Base-by-base conservation (phyloP, 1,140 invertebrate species). In the Ruditapes philippinarum region DNA sequence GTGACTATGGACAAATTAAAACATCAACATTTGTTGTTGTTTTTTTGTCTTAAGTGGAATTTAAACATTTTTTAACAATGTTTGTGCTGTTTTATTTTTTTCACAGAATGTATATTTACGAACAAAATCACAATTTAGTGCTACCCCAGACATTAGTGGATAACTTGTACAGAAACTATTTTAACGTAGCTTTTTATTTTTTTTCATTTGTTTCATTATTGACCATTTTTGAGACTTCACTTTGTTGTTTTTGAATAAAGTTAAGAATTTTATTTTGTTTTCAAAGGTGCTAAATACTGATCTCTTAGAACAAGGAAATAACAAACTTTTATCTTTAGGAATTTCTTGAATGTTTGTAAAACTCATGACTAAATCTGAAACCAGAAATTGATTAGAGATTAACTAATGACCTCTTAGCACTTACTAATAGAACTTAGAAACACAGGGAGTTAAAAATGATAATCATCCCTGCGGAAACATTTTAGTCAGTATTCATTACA, bases 251-350 rank as follows among this genome's bases (percentile, higher is more conserved):
- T 45, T 45, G n/a, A n/a, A n/a, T 62, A 62, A 28, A 62, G n/a
- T 62, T n/a, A 62, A 17, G 17, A 22, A 12, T 40, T n/a, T 74
- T 38, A 25, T 38, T 74, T 74, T 74, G 19, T 40, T 74, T 74
- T 38, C 70, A 3, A 74, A 74, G 70, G 70, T 74, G 70, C 70
- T 74, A 74, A 74, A 74, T 49, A 42, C 70, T 74, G 70, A 74
- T 74, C 70, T 74, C 70, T n/a, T 3, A 74, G n/a, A 25, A 65
- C 14, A 45, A 45, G 14, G 14, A 45, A 45, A 45, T 5, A 5
- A 45, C 42, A 45, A 5, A 45, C 14, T 45, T 14, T 45, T 45
- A 45, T n/a, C n/a, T n/a, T n/a, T n/a, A n/a, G n/a, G n/a, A n/a
- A n/a, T n/a, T n/a, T n/a, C n/a, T n/a, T n/a, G n/a, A n/a, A n/a